Evolutionary conservation across 2,113 vertebrate genomes (phyloP).

Genomic region (Xenopus borealis): DNA sequence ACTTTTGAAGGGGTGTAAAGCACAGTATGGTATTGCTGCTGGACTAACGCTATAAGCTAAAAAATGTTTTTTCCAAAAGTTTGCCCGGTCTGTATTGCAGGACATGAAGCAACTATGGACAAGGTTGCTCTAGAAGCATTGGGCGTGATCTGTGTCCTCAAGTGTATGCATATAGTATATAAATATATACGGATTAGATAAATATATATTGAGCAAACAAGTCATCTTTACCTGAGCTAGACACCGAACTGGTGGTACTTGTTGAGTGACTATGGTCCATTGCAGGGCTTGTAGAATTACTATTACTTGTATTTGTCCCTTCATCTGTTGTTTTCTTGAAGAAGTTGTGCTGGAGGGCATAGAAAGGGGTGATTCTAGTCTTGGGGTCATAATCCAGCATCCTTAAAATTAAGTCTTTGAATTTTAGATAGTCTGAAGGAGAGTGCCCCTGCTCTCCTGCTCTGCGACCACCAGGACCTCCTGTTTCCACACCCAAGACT

Average conservation of each 20-base stretch:
- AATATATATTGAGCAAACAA: too few species aligned
- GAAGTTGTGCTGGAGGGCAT: slow-evolving; percentile 94
- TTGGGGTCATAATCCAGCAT: slow-evolving; percentile 95
- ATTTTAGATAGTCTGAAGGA: slow-evolving; percentile 92
- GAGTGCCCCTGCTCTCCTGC: slow-evolving; percentile 88
- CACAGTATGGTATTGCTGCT: too few species aligned
- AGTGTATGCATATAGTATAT: too few species aligned
- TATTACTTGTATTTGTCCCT: slow-evolving; percentile 92
- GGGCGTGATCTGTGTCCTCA: too few species aligned
- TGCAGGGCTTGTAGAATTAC: slow-evolving; percentile 83
- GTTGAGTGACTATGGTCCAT: slow-evolving; percentile 93
- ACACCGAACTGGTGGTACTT: slow-evolving; percentile 90
- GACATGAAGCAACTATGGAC: too few species aligned
- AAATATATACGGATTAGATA: too few species aligned
- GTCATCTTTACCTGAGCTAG: slow-evolving; percentile 78
- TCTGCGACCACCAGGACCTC: slow-evolving; percentile 85
- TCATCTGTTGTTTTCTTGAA: slow-evolving; percentile 93
- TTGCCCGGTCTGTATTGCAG: too few species aligned
- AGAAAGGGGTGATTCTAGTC: slow-evolving; percentile 90
- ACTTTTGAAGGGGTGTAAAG: too few species aligned
- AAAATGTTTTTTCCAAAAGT: too few species aligned
- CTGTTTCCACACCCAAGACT: slow-evolving; percentile 89
- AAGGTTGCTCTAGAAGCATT: too few species aligned
- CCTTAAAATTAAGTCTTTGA: slow-evolving; percentile 92
- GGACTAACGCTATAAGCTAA: too few species aligned